These are phyloP conservation scores for Leptonema lineaticorne DNA, from an alignment of 1,140 invertebrate genomes.

Conservation along the genomic window DNA sequence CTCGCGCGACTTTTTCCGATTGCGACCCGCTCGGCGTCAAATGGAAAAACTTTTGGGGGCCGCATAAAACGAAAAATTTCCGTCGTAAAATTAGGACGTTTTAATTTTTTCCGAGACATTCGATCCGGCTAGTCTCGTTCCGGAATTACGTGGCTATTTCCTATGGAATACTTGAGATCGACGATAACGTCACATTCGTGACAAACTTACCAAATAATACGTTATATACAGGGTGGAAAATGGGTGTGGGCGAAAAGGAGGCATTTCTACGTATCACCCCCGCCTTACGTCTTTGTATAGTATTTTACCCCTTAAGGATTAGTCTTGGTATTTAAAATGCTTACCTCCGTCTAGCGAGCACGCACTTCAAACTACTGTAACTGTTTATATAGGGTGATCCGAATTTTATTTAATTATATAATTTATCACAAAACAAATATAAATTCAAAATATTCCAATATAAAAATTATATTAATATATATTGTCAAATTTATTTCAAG, in stretches of 20 bases:
- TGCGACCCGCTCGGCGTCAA: neutral
- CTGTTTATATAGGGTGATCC: too few species aligned
- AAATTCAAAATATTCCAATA: too few species aligned
- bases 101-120: slow-evolving; percentile 26
- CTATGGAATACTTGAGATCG: slow-evolving; percentile 31
- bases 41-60: neutral
- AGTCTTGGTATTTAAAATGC: slow-evolving; percentile 7
- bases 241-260: neutral
- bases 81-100: slow-evolving; percentile 34
- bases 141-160: slow-evolving; percentile 29
- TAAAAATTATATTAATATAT: too few species aligned
- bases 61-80: slow-evolving; percentile 24
- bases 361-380: neutral
- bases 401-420: too few species aligned
- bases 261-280: neutral
- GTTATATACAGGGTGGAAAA: neutral
- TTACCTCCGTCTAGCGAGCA: neutral
- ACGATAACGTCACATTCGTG: slow-evolving; percentile 29
- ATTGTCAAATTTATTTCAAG: too few species aligned
- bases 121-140: neutral
- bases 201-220: slow-evolving; percentile 26
- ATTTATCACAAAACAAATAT: too few species aligned
- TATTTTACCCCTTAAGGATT: neutral
- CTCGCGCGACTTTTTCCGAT: neutral
- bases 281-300: too few species aligned